A percentile compares a stretch with the other conserved stretches of the same genome.
Evolutionary conservation across 35 echinoderm and acorn worm species (phyloP).

Genomic region (Heliocidaris erythrogramma): DNA sequence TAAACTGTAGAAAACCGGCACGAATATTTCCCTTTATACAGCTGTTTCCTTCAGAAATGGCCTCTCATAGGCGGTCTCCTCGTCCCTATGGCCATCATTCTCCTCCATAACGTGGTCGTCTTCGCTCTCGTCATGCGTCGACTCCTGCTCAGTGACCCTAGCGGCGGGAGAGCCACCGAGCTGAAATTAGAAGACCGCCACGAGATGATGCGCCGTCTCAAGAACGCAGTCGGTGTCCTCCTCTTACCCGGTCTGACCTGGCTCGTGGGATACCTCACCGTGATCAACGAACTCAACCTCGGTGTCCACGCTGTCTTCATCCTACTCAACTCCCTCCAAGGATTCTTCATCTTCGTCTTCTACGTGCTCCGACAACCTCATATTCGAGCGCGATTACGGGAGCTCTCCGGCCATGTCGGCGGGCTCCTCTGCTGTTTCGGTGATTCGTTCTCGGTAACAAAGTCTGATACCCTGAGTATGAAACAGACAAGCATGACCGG

Average conservation of each 20-base stretch:
- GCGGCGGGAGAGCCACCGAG: background rate
- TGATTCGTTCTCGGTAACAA: too few relatives aligned
- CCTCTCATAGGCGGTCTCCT: background rate
- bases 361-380: constrained; percentile 48
- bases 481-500: too few relatives aligned
- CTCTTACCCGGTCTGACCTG: constrained; percentile 52
- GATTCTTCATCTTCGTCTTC: constrained; percentile 70
- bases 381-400: background rate
- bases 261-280: constrained; percentile 52
- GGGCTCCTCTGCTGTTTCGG: too few relatives aligned
- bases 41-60: constrained; percentile 20
- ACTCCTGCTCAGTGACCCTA: background rate
- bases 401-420: too few relatives aligned
- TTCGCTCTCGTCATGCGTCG: background rate
- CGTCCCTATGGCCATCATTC: constrained; percentile 4
- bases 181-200: background rate
- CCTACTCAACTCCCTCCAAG: constrained; percentile 70
- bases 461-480: too few relatives aligned
- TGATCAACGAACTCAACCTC: constrained; percentile 34
- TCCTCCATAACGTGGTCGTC: background rate
- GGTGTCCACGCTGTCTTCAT: constrained; percentile 55
- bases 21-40: background rate
- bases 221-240: background rate
- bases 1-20: too few relatives aligned
- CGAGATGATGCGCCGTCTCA: background rate